These are phyloP conservation scores for Fopius arisanus DNA, from an alignment of 1,140 invertebrate genomes.

Conservation along the genomic window DNA sequence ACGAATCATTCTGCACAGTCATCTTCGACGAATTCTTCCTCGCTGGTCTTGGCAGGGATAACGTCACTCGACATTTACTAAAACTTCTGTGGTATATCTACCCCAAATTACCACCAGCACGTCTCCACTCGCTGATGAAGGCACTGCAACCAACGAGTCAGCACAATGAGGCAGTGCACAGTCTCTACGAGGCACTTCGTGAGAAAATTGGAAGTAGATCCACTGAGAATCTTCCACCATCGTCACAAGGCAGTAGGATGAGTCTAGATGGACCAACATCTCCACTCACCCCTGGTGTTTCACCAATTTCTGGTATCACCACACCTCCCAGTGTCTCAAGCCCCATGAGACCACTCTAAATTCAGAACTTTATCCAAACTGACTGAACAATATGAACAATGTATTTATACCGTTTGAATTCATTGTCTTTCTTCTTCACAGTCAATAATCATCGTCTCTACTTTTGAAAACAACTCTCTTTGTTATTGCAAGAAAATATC, in stretches of 20 bases:
- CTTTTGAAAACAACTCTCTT: no score
- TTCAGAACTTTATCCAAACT: no score
- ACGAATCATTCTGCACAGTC: constrained; percentile 94
- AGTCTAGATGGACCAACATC: constrained; percentile 81
- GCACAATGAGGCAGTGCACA: constrained; percentile 86
- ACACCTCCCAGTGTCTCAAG: not conserved
- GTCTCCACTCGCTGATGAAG: constrained; percentile 85
- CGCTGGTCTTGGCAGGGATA: constrained; percentile 85
- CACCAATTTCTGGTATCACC: not conserved
- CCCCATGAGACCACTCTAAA: not conserved
- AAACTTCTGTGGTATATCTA: constrained; percentile 94
- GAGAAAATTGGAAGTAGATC: constrained; percentile 75
- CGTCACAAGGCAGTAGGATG: constrained; percentile 67
- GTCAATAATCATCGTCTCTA: no score
- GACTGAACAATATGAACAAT: no score
- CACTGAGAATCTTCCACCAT: constrained; percentile 72
- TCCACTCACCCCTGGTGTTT: constrained; percentile 64
- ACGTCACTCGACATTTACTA: constrained; percentile 91
- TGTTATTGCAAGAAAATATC: no score
- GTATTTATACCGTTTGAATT: no score
- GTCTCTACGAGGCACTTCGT: constrained; percentile 77
- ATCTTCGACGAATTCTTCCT: constrained; percentile 97
- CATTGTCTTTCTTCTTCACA: no score
- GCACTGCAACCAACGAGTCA: constrained; percentile 84
- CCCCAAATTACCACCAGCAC: constrained; percentile 80